phyloP scores from a whole-genome alignment of 2,113 vertebrate species.

The Lontra canadensis region DNA sequence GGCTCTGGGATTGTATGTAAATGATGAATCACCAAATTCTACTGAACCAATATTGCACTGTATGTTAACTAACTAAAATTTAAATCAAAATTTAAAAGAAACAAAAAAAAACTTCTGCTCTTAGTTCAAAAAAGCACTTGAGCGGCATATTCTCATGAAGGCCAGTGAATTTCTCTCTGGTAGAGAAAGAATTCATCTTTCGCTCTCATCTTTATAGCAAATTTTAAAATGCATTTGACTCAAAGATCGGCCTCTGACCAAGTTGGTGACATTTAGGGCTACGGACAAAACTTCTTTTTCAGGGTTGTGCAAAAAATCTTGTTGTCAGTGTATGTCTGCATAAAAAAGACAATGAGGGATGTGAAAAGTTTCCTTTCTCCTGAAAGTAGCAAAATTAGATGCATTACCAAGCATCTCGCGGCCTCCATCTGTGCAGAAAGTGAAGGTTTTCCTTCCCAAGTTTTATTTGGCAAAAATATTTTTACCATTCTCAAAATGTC shows the following conservation, averaged over 20 bases:
- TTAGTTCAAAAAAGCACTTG: constrained; percentile 8
- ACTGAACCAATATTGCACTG: background rate
- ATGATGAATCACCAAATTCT: background rate
- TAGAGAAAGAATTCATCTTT: background rate
- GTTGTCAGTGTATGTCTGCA: background rate
- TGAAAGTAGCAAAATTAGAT: background rate
- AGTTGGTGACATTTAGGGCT: background rate
- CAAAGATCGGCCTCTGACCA: background rate
- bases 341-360: background rate
- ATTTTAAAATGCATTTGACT: background rate
- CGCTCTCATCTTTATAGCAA: background rate
- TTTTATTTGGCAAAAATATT: constrained; percentile 26
- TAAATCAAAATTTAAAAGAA: background rate
- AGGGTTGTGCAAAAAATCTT: background rate
- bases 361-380: background rate
- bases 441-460: constrained; percentile 17
- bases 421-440: constrained; percentile 5
- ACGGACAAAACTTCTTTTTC: constrained; percentile 10
- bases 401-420: background rate
- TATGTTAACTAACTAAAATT: background rate
- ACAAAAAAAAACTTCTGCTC: background rate
- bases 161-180: background rate
- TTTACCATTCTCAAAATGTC: constrained; percentile 28
- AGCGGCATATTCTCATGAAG: background rate
- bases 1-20: background rate